Evolutionary conservation across 2,888 invertebrate species (phyloP).

Genomic region (Horisme vitalbata): DNA sequence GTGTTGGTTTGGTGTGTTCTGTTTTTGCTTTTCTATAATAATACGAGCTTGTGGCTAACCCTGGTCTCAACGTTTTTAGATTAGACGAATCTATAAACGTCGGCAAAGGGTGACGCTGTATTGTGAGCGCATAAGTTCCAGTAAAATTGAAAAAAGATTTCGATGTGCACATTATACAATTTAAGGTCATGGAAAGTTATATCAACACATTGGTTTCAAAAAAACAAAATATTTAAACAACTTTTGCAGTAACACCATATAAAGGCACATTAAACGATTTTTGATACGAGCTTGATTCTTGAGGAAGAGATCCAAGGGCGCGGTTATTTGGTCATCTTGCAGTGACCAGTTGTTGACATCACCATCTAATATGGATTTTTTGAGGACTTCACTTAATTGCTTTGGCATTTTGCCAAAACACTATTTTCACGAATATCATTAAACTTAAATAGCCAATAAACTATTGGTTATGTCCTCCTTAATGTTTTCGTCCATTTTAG

Average conservation of each 20-base stretch:
- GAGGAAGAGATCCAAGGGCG: slow-evolving; percentile 23
- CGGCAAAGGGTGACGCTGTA: too few species aligned
- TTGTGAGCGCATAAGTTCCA: too few species aligned
- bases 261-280: slow-evolving; percentile 2
- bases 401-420: slow-evolving; percentile 26
- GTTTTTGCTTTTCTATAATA: background rate
- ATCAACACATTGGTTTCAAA: slow-evolving; percentile 1
- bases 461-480: slow-evolving; percentile 3
- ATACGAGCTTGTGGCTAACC: too few species aligned
- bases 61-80: too few species aligned
- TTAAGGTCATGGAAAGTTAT: slow-evolving; percentile 11
- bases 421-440: background rate
- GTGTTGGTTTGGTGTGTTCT: background rate
- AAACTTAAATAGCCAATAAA: slow-evolving; percentile 5
- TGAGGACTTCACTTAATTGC: slow-evolving; percentile 17
- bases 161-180: background rate
- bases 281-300: slow-evolving; percentile 7
- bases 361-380: slow-evolving; percentile 15
- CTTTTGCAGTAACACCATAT: background rate
- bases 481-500: slow-evolving; percentile 17
- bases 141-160: too few species aligned
- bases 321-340: slow-evolving; percentile 23
- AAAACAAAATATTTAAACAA: slow-evolving; percentile 4
- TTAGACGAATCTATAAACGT: too few species aligned
- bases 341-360: slow-evolving; percentile 28